A percentile compares a stretch with the other conserved stretches of the same genome.
These are phyloP conservation scores for Cardiocondyla obscurior DNA, from an alignment of 1,140 invertebrate genomes.

Conservation along the genomic window DNA sequence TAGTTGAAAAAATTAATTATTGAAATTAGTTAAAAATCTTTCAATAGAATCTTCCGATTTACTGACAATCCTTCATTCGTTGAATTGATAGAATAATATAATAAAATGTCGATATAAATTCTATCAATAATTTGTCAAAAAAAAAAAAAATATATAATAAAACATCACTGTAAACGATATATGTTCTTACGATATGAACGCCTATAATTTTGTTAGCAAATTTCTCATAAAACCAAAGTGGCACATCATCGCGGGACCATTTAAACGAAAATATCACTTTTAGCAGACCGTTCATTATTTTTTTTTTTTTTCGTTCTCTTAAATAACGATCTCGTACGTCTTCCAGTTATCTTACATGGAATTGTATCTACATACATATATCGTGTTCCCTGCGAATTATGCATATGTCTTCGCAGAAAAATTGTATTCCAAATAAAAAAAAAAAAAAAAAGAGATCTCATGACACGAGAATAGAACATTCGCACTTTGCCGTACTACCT, in stretches of 20 bases:
- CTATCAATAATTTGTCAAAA: background rate
- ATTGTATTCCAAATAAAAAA: conserved; percentile 71
- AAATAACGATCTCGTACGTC: conserved; percentile 72
- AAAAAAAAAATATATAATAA: background rate
- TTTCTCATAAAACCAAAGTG: conserved; percentile 26
- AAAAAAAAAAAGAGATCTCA: conserved; percentile 71
- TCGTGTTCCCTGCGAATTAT: conserved; percentile 63
- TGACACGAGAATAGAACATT: background rate
- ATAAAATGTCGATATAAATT: background rate
- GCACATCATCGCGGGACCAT: conserved; percentile 69
- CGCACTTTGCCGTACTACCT: background rate
- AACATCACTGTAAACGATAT: no score
- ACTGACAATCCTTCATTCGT: conserved; percentile 44
- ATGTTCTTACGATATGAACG: background rate
- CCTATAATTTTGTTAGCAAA: conserved; percentile 1
- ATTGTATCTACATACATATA: conserved; percentile 59
- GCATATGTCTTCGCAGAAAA: conserved; percentile 54
- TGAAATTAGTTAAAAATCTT: conserved; percentile 1
- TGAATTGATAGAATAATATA: background rate
- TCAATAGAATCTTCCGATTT: conserved; percentile 23
- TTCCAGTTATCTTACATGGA: conserved; percentile 67
- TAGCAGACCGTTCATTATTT: conserved; percentile 51
- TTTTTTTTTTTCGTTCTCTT: conserved; percentile 65
- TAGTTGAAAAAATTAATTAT: conserved; percentile 6
- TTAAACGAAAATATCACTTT: conserved; percentile 41